Evolutionary conservation across 2,888 invertebrate genomes (phyloP), one percentile per base, ranked within the genome.

Genomic region (Latrodectus hesperus): DNA sequence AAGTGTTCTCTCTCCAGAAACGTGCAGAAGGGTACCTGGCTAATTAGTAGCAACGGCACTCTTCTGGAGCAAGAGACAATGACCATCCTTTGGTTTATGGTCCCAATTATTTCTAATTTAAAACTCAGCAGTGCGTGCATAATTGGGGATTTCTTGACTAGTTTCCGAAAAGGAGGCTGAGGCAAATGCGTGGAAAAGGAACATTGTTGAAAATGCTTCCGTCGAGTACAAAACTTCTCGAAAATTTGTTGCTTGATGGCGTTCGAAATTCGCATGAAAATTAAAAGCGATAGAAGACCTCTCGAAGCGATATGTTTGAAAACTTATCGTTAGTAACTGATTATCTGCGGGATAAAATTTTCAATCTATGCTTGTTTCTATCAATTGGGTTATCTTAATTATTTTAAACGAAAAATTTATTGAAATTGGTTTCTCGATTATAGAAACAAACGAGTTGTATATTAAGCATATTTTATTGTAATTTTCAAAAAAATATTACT

Each of bases 31-130:
- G 60, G 60, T 17, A 8, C 51, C 10, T 16, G 22, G 76, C 65
- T 76, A 76, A 76, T 76, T 76, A 76, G 65, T 51, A 16, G 11
- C 60, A 16, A 60, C 60, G 60, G 60, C 0, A 38, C 6, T 38
- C 38, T 60, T 10, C n/a, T 60, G 60, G 14, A 60, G 11, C 6
- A 60, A 49, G 78, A 55, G 68, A 78, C 78, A 78, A 78, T 78
- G 70, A 52, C 78, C 68, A 70, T 52, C 26, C 60, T 14, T 53
- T 38, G 52, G 67, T n/a, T 77, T 72, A 65, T 60, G 80, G 80
- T 60, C 9, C 78, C 82, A 82, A 82, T 82, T 82, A 82, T 82
- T 82, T 82, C 75, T 82, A 75, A 82, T 74, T 82, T 75, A 82
- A 55, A 67, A 49, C n/a, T 38, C 67, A 17, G 12, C 80, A 38